Percentiles rank a stretch among this genome's conserved stretches.
These are phyloP conservation scores for Anas acuta DNA, from an alignment of 2,797 vertebrate species.

Conservation along the genomic window DNA sequence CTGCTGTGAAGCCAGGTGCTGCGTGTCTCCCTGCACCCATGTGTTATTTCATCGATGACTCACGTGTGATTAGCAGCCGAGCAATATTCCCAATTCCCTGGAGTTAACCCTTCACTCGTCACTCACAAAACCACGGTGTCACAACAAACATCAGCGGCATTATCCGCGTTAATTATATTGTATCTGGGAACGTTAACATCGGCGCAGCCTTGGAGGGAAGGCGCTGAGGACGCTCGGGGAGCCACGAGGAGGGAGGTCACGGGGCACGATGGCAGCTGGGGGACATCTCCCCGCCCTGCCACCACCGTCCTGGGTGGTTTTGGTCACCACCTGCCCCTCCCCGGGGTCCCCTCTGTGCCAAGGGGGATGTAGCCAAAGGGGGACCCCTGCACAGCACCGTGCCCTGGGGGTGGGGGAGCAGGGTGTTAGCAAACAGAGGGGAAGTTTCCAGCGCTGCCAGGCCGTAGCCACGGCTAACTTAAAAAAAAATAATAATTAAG, in stretches of 20 bases:
- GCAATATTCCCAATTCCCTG: conserved; percentile 64
- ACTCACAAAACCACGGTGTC: conserved; percentile 45
- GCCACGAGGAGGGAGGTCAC: not conserved
- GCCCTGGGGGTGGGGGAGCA: not conserved
- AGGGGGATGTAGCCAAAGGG: not conserved
- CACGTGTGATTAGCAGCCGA: conserved; percentile 61
- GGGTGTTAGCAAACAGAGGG: not conserved
- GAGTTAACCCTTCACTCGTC: conserved; percentile 65
- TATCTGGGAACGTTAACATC: not conserved
- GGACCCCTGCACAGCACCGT: too few relatives aligned
- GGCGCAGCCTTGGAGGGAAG: not conserved
- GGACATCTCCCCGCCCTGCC: not conserved
- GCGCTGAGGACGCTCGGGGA: not conserved
- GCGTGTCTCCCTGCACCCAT: conserved; percentile 44
- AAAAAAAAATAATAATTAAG: not conserved
- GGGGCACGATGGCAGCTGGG: not conserved
- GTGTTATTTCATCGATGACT: conserved; percentile 59
- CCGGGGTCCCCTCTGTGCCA: not conserved
- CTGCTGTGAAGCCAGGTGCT: conserved; percentile 12
- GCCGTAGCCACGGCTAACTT: not conserved
- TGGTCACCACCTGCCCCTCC: not conserved
- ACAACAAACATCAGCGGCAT: conserved; percentile 49
- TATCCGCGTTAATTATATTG: conserved; percentile 49
- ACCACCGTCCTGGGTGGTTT: not conserved
- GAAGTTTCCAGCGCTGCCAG: not conserved